Percentiles rank a stretch among this genome's conserved stretches.
Conservation (phyloP, 2,888 invertebrate species). For the Allygus modestus region DNA sequence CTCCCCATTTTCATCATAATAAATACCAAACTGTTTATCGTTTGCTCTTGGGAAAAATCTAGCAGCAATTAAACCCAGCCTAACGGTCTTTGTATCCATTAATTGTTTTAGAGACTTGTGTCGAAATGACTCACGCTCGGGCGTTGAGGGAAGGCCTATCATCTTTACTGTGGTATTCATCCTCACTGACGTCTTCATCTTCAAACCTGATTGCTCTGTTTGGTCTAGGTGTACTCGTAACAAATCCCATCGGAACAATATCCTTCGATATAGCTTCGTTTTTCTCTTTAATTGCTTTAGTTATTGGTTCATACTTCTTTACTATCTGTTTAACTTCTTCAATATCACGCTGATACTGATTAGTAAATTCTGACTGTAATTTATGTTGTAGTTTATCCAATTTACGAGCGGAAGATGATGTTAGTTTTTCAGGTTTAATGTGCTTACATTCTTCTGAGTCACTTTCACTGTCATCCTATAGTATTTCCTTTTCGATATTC, state of each 20-base stretch:
- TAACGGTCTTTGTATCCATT: no score
- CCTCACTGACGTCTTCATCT: neutral
- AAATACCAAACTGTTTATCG: no score
- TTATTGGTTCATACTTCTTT: no score
- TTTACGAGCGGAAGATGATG: neutral
- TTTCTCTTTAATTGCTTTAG: no score
- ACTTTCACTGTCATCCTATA: neutral
- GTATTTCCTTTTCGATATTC: no score
- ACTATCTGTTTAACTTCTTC: no score
- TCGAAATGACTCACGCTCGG: conserved; percentile 44
- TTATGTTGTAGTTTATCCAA: no score
- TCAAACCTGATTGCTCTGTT: no score
- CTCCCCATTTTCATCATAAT: conserved; percentile 16
- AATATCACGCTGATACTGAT: no score
- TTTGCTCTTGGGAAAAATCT: no score
- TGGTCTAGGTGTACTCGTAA: conserved; percentile 12
- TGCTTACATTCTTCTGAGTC: neutral
- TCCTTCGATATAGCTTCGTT: neutral
- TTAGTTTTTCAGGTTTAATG: neutral
- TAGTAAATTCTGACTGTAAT: conserved; percentile 5
- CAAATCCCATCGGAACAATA: neutral
- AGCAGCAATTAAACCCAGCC: no score
- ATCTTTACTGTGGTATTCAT: neutral
- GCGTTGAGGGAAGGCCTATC: conserved; percentile 14
- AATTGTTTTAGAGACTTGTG: no score